A percentile compares a stretch with the other conserved stretches of the same genome.
These are phyloP conservation scores for Spizaetus ornatus DNA, from an alignment of 2,113 vertebrate genomes.

Conservation along the genomic window DNA sequence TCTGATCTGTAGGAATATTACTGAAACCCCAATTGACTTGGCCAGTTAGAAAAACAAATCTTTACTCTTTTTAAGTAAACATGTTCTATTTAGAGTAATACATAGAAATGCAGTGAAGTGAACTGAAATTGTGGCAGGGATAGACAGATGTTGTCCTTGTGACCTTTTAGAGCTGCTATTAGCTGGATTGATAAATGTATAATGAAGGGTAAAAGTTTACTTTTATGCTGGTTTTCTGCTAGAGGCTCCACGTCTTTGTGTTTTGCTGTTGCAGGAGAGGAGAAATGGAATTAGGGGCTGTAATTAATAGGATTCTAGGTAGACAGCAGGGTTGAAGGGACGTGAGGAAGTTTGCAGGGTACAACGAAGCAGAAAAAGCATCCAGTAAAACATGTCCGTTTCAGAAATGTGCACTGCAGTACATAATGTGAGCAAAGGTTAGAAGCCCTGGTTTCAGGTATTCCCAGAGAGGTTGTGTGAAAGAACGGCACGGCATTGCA, in stretches of 20 bases:
- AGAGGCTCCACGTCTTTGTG: neutral
- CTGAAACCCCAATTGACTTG: neutral
- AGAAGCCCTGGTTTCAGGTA: neutral
- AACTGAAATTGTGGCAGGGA: neutral
- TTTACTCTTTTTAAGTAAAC: neutral
- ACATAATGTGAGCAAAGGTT: rapidly evolving
- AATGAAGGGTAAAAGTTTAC: neutral
- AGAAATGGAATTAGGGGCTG: neutral
- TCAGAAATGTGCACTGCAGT: neutral
- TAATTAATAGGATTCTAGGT: neutral
- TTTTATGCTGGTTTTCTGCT: neutral
- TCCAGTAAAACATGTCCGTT: neutral
- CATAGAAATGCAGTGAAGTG: neutral
- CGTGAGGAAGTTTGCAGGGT: neutral
- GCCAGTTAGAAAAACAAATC: neutral
- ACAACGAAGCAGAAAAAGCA: neutral
- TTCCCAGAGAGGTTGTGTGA: neutral
- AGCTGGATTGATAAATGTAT: neutral
- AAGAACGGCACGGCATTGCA: rapidly evolving
- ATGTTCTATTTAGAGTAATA: neutral
- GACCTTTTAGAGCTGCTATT: neutral
- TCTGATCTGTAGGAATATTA: conserved; percentile 31
- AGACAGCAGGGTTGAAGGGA: neutral
- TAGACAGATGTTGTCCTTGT: neutral
- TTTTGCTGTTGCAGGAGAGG: neutral